Evolutionary conservation across 2,888 invertebrate species (phyloP), one percentile per base, ranked within the genome.

Genomic region (Synanthedon formicaeformis): DNA sequence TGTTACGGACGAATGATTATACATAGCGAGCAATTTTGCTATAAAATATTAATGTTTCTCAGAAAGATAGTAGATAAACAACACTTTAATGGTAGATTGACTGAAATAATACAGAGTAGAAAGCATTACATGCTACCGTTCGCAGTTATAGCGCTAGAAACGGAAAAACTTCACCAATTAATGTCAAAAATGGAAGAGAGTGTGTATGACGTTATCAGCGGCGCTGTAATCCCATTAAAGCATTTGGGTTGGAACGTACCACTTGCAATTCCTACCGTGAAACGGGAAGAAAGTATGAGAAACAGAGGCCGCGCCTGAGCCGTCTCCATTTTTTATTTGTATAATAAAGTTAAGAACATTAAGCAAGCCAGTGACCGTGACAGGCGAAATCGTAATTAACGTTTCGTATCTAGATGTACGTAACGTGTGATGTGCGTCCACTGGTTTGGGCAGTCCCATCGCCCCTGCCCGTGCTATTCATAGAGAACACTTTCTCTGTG

Each of bases 321-420:
- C 45, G 45, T 45, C 49, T 49, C 45, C 34, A 41, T 51, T 66
- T 68, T 71, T 72, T 68, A 69, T 70, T 70, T 60, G 68, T 61
- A 58, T 70, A 70, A 70, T 70, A 73, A 72, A 74, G 71, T 57
- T 55, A 75, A 72, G 74, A 68, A 81, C 85, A 81, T 85, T 84
- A 84, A 78, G 78, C 77, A 73, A 75, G 67, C 67, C 82, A 82
- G 70, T 66, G 73, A 67, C 75, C 85, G 84, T 85, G 85, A 86
- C 84, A 78, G 69, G 78, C 81, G 79, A 81, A 78, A 81, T 74
- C 72, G 77, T 81, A 84, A 83, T 85, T 82, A 83, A 77, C 78
- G 73, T 67, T 66, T 67, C 63, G 65, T 76, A 76, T 75, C 72
- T 73, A 65, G 69, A 71, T 34, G 2, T 34, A 34, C 10, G 34